Evolutionary conservation across 2,113 vertebrate genomes (phyloP).

Genomic region (Erythrocercus mccallii): DNA sequence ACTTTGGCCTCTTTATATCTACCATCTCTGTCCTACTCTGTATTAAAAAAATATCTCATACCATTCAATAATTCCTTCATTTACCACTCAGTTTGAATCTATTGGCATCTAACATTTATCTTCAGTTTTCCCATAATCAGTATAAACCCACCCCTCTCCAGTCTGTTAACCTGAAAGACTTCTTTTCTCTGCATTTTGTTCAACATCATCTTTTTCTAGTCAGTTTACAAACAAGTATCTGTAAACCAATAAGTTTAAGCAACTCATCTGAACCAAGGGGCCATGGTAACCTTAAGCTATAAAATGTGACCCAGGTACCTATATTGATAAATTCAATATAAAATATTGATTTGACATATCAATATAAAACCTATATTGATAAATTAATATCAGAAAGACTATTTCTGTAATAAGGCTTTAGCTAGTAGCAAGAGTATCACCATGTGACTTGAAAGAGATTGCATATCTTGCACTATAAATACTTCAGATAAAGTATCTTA

Average conservation of each 20-base stretch:
- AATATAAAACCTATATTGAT: neutral
- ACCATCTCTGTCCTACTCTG: neutral
- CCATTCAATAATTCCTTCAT: neutral
- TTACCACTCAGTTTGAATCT: neutral
- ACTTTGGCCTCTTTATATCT: neutral
- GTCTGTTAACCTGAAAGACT: neutral
- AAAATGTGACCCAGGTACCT: neutral
- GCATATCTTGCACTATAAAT: neutral
- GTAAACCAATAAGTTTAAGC: neutral
- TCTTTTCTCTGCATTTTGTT: neutral
- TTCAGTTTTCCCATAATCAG: neutral
- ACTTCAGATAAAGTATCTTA: neutral
- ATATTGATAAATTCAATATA: neutral
- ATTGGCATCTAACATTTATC: neutral
- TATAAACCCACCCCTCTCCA: neutral
- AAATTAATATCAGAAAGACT: neutral
- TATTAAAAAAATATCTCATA: neutral
- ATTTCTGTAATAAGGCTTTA: neutral
- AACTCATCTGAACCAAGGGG: accelerated
- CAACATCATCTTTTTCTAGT: neutral
- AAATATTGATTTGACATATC: neutral
- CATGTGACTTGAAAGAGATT: conserved; percentile 18
- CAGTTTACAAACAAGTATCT: neutral
- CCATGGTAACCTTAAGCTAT: neutral
- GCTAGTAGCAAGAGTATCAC: neutral